phyloP scores from a whole-genome alignment of 2,888 invertebrate species.

The Andrena fulva region DNA sequence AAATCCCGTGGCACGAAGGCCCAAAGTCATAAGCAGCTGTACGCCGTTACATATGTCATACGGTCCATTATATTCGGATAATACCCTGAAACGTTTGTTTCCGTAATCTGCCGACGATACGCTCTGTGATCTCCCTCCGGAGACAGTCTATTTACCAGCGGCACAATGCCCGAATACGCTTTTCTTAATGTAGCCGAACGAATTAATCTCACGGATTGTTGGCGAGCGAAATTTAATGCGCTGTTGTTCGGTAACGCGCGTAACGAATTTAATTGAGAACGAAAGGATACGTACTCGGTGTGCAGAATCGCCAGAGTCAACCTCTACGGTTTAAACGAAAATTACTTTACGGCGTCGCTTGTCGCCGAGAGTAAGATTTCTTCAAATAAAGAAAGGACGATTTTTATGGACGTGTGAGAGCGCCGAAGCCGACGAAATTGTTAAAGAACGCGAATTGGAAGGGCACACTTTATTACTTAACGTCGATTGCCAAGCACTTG shows the following conservation, averaged over 20 bases:
- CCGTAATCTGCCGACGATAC: slow-evolving; percentile 66
- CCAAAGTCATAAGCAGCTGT: slow-evolving; percentile 61
- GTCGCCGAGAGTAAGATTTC: not conserved
- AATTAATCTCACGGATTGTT: slow-evolving; percentile 57
- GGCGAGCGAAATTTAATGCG: slow-evolving; percentile 32
- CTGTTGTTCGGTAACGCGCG: slow-evolving; percentile 7
- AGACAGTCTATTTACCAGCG: slow-evolving; percentile 36
- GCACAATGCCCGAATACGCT: slow-evolving; percentile 45
- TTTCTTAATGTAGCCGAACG: slow-evolving; percentile 56
- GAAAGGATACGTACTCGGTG: not conserved
- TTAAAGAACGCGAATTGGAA: slow-evolving; percentile 22
- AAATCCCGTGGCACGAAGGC: slow-evolving; percentile 40
- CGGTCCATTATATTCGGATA: slow-evolving; percentile 59
- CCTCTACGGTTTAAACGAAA: not conserved
- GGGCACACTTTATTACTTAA: slow-evolving; percentile 29
- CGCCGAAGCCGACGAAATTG: slow-evolving; percentile 1
- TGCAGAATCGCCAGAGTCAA: not conserved
- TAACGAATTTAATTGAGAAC: slow-evolving; percentile 16
- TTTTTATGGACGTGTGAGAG: not conserved
- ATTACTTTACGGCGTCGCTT: not conserved
- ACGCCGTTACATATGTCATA: slow-evolving; percentile 51
- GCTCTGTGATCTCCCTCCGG: slow-evolving; percentile 54
- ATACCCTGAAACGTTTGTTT: slow-evolving; percentile 66
- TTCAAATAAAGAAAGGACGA: not conserved
- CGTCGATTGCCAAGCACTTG: slow-evolving; percentile 37